Percentiles rank a stretch among this genome's conserved stretches.
phyloP scores from a whole-genome alignment of 1,140 invertebrate genomes.

The Daktulosphaira vitifoliae region DNA sequence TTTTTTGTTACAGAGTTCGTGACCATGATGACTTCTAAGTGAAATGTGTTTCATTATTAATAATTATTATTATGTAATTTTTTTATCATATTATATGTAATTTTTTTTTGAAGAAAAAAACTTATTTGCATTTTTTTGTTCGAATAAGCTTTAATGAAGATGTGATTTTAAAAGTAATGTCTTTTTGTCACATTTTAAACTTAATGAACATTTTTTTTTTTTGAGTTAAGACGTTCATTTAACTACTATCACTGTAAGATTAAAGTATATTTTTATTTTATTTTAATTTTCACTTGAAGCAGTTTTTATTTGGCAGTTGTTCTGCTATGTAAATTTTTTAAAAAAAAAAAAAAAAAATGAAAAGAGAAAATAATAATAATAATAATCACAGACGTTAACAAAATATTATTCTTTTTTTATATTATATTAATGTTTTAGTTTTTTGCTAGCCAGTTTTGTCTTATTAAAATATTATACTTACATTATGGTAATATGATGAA shows the following conservation, averaged over 20 bases:
- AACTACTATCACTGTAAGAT: slow-evolving; percentile 20
- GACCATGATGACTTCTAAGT: slow-evolving; percentile 99
- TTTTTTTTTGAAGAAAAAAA: slow-evolving; percentile 29
- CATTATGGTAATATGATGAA: slow-evolving; percentile 29
- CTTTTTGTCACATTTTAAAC: slow-evolving; percentile 30
- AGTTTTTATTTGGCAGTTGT: slow-evolving; percentile 22
- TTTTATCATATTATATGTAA: slow-evolving; percentile 21
- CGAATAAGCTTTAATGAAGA: slow-evolving; percentile 27
- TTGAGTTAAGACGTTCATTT: slow-evolving; percentile 24
- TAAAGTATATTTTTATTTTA: slow-evolving; percentile 3
- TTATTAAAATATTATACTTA: slow-evolving; percentile 31
- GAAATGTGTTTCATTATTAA: slow-evolving; percentile 43
- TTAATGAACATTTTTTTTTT: slow-evolving; percentile 27
- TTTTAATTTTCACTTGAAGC: slow-evolving; percentile 24
- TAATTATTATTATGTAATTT: slow-evolving; percentile 34
- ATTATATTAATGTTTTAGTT: slow-evolving; percentile 19
- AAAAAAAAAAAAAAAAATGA: slow-evolving; percentile 21
- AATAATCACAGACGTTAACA: background rate
- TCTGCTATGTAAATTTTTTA: slow-evolving; percentile 32
- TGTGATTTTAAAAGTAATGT: slow-evolving; percentile 25
- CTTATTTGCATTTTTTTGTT: slow-evolving; percentile 29
- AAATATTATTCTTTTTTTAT: slow-evolving; percentile 24
- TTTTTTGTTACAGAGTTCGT: slow-evolving; percentile 82
- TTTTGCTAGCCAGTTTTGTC: slow-evolving; percentile 24
- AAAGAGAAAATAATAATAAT: slow-evolving; percentile 10